phyloP scores from a whole-genome alignment of 2,888 invertebrate genomes.

The Notodonta dromedarius region DNA sequence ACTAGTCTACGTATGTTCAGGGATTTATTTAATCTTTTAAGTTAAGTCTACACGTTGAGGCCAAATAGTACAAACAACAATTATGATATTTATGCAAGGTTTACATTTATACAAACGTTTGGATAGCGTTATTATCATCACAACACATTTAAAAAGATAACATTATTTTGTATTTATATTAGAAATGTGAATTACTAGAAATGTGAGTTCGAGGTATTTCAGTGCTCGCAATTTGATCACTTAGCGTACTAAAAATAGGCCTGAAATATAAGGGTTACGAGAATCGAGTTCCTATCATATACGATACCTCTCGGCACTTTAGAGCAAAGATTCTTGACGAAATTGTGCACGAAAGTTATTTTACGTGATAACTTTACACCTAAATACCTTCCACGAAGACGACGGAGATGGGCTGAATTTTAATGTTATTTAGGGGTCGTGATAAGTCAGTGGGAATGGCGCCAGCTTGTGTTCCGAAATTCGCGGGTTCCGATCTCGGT shows the following conservation, averaged over 20 bases:
- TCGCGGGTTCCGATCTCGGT: too few relatives aligned
- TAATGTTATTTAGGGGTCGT: too few relatives aligned
- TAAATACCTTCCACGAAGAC: not conserved
- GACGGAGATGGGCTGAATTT: not conserved
- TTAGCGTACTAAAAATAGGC: not conserved
- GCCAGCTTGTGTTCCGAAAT: too few relatives aligned
- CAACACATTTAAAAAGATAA: not conserved
- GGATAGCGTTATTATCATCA: not conserved
- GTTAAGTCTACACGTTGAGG: not conserved
- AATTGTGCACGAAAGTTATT: not conserved
- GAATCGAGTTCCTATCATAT: not conserved
- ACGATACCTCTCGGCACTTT: not conserved
- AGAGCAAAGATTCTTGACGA: not conserved
- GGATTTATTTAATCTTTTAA: not conserved
- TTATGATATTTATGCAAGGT: slow-evolving; percentile 8
- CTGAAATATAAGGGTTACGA: not conserved
- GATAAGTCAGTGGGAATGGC: too few relatives aligned
- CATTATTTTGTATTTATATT: not conserved
- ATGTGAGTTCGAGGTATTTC: too few relatives aligned
- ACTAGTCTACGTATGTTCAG: slow-evolving; percentile 6
- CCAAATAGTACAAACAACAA: slow-evolving; percentile 15
- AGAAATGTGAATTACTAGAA: too few relatives aligned
- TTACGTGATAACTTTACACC: not conserved
- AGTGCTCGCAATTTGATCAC: too few relatives aligned
- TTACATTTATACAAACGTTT: not conserved